phyloP scores from a whole-genome alignment of 2,888 invertebrate genomes.

The Acholoe squamosa region DNA sequence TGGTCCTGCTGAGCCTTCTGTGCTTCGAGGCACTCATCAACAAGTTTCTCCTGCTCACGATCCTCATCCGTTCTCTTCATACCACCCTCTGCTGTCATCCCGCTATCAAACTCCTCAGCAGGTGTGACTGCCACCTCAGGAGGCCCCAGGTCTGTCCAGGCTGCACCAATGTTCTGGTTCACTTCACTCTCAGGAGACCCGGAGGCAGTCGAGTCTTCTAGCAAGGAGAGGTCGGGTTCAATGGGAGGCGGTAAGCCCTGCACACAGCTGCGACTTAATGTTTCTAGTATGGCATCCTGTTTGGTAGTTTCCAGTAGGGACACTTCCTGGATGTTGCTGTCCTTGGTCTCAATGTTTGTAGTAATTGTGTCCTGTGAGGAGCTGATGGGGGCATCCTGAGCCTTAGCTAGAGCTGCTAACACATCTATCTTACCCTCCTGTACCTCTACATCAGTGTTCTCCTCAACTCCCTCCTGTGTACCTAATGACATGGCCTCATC shows the following conservation, averaged over 20 bases:
- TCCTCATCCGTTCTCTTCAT: not conserved
- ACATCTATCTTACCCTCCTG: not conserved
- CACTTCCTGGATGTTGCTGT: not conserved
- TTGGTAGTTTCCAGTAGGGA: not conserved
- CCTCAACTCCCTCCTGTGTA: too few species aligned
- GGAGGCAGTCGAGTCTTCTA: not conserved
- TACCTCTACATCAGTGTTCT: not conserved
- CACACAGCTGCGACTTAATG: constrained; percentile 1
- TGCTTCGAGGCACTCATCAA: not conserved
- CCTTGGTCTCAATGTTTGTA: not conserved
- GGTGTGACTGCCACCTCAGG: constrained; percentile 1
- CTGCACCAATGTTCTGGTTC: constrained; percentile 28
- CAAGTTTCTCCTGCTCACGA: not conserved
- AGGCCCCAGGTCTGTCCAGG: not conserved
- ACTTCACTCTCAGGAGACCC: not conserved
- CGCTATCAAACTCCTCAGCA: not conserved
- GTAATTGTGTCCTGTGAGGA: constrained; percentile 6
- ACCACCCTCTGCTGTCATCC: not conserved
- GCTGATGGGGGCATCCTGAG: constrained; percentile 39
- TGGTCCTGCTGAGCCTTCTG: not conserved
- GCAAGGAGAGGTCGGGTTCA: not conserved
- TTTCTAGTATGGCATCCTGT: not conserved
- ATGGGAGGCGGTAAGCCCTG: constrained; percentile 44
- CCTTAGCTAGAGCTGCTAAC: not conserved
- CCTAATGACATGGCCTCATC: too few species aligned